Conservation (phyloP, 2,797 vertebrate genomes). For the Sciaenops ocellatus region DNA sequence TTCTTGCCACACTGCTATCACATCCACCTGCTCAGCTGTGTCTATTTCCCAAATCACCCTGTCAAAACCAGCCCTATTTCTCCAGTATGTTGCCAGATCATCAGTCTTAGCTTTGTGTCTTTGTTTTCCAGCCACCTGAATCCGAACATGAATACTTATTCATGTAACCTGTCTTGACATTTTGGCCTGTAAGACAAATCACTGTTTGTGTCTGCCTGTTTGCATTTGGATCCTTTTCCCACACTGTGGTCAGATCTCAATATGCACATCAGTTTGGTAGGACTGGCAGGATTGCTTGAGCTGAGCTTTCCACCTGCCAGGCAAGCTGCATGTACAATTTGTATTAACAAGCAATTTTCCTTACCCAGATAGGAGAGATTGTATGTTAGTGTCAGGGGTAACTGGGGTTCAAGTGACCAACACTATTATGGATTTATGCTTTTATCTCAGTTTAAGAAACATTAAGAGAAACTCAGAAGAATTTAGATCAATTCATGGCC, state of each 20-base stretch:
- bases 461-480: not conserved
- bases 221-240: not conserved
- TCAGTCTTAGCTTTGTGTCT: not conserved
- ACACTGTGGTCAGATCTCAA: not conserved
- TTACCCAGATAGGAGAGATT: not conserved
- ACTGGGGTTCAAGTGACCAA: not conserved
- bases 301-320: not conserved
- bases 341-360: not conserved
- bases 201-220: not conserved
- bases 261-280: not conserved
- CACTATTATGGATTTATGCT: not conserved
- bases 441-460: not conserved
- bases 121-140: not conserved
- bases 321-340: not conserved
- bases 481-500: not conserved
- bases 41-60: not conserved
- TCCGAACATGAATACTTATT: not conserved
- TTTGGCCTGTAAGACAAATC: not conserved
- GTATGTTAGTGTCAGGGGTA: not conserved
- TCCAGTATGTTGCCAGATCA: not conserved
- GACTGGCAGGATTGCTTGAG: not conserved
- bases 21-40: not conserved
- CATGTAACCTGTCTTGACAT: not conserved
- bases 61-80: not conserved
- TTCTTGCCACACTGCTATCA: not conserved